phyloP scores from a whole-genome alignment of 2,797 vertebrate species.

The Toxotes lorentzi region DNA sequence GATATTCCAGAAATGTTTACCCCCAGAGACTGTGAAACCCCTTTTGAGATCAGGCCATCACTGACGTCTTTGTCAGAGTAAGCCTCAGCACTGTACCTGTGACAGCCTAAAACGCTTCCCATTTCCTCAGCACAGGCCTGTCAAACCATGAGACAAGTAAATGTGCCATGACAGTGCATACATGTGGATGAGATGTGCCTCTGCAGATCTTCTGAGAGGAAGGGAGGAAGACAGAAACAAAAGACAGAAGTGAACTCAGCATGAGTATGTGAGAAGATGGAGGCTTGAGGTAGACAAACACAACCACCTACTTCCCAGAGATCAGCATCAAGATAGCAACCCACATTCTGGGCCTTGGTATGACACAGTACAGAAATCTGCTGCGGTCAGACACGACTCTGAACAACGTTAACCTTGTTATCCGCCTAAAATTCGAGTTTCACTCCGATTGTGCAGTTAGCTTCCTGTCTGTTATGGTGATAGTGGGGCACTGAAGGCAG shows the following conservation, averaged over 20 bases:
- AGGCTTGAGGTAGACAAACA: conserved; percentile 28
- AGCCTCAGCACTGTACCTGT: conserved; percentile 64
- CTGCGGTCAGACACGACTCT: conserved; percentile 20
- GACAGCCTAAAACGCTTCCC: conserved; percentile 76
- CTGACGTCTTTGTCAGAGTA: conserved; percentile 65
- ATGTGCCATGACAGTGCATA: conserved; percentile 61
- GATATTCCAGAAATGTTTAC: conserved; percentile 35
- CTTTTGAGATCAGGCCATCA: conserved; percentile 47
- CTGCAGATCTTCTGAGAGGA: conserved; percentile 28
- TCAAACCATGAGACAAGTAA: conserved; percentile 67
- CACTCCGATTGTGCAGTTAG: conserved; percentile 33
- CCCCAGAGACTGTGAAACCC: conserved; percentile 32
- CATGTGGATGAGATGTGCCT: conserved; percentile 62
- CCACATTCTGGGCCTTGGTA: conserved; percentile 60
- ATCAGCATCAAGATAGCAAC: conserved; percentile 70
- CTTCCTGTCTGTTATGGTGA: conserved; percentile 35
- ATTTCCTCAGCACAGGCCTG: conserved; percentile 73
- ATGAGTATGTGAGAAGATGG: background rate
- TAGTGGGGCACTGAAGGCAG: conserved; percentile 50
- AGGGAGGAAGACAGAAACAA: conserved; percentile 14
- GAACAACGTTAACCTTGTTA: conserved; percentile 35
- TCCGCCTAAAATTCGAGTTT: conserved; percentile 48
- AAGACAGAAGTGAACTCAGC: conserved; percentile 13
- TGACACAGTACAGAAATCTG: conserved; percentile 55
- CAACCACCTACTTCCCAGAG: conserved; percentile 58